These are phyloP conservation scores for Heliconius sara DNA, from an alignment of 2,888 invertebrate species.

Conservation along the genomic window DNA sequence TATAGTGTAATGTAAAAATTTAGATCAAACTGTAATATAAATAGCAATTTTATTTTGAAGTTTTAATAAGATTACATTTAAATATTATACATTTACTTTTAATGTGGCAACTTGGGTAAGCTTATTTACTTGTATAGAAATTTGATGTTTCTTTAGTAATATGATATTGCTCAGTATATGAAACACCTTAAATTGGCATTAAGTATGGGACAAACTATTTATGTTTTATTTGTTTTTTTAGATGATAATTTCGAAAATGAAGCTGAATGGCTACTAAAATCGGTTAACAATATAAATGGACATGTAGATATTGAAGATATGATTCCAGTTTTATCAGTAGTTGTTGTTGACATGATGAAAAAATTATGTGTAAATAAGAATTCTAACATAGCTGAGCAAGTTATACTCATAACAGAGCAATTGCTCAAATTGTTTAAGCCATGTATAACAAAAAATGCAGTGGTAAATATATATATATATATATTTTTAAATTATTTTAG, in stretches of 20 bases:
- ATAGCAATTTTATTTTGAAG: conserved; percentile 53
- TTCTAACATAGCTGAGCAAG: conserved; percentile 47
- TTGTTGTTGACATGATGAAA: conserved; percentile 53
- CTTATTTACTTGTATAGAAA: conserved; percentile 59
- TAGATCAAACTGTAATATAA: conserved; percentile 49
- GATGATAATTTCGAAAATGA: conserved; percentile 32
- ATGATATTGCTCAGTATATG: conserved; percentile 63
- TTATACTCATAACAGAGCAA: conserved; percentile 21
- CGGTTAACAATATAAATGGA: conserved; percentile 24
- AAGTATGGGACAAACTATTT: neutral
- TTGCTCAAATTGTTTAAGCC: conserved; percentile 15
- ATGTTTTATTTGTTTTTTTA: conserved; percentile 24
- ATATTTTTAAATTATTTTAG: neutral
- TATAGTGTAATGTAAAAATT: conserved; percentile 54
- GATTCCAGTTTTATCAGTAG: conserved; percentile 53
- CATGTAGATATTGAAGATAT: conserved; percentile 23
- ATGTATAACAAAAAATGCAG: neutral
- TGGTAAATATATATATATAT: conserved; percentile 4
- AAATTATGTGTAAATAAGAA: conserved; percentile 48
- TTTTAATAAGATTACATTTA: conserved; percentile 44
- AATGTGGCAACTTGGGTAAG: conserved; percentile 69
- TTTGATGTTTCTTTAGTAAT: conserved; percentile 77
- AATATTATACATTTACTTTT: conserved; percentile 53
- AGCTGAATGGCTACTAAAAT: conserved; percentile 27
- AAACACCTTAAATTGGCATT: neutral